Conservation (phyloP, 2,797 vertebrate genomes). For the Pampus argenteus region DNA sequence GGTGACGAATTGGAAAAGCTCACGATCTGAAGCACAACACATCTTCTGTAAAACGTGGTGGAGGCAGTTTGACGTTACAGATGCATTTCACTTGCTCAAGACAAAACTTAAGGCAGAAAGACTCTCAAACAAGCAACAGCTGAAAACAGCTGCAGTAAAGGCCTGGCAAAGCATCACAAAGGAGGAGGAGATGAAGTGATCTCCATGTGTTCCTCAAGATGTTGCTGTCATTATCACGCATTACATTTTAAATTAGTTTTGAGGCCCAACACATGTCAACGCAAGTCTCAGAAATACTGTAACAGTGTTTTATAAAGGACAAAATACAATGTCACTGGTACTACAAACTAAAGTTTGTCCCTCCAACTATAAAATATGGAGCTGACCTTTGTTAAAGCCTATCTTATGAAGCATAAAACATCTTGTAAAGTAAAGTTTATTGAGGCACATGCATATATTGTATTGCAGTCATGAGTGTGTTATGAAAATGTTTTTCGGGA, state of each 20-base stretch:
- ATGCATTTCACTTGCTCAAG: background rate
- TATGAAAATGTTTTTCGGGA: background rate
- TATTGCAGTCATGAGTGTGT: background rate
- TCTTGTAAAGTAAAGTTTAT: background rate
- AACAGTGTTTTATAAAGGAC: too few species aligned
- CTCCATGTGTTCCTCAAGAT: too few species aligned
- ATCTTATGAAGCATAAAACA: background rate
- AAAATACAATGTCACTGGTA: too few species aligned
- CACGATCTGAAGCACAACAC: constrained; percentile 8
- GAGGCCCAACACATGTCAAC: too few species aligned
- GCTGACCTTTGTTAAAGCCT: background rate
- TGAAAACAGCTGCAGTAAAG: background rate
- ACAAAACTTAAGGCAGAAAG: background rate
- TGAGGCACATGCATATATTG: too few species aligned
- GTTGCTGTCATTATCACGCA: background rate
- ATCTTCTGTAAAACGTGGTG: constrained; percentile 1
- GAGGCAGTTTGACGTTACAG: constrained; percentile 13
- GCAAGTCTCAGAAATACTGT: background rate
- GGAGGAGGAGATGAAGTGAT: too few species aligned
- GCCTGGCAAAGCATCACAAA: constrained; percentile 23
- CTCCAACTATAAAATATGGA: background rate
- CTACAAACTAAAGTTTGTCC: too few species aligned
- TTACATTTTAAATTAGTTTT: background rate
- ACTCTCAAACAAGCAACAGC: background rate
- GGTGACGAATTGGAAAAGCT: background rate